Percentiles rank a stretch among this genome's conserved stretches.
phyloP scores from a whole-genome alignment of 2,888 invertebrate species.

The Agonopterix arenella region DNA sequence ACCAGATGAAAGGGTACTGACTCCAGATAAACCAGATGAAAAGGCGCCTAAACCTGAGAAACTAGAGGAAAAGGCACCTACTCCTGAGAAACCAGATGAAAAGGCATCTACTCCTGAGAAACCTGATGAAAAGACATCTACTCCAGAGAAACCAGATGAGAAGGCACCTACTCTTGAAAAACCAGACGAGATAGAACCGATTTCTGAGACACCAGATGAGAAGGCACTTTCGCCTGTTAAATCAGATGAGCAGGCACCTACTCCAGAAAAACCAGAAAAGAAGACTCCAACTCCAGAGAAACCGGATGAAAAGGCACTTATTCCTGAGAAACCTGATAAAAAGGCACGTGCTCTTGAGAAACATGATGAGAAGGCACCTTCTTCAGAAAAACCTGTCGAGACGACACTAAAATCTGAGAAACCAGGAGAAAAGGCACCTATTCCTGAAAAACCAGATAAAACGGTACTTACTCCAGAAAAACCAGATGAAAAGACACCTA shows the following conservation, averaged over 20 bases:
- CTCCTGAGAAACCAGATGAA: neutral
- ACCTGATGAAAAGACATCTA: conserved; percentile 4
- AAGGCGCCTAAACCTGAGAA: neutral
- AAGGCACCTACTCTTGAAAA: conserved; percentile 2
- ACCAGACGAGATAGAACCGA: neutral
- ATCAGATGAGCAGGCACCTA: conserved; percentile 1
- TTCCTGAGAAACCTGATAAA: conserved; percentile 1
- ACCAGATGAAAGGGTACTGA: conserved; percentile 3
- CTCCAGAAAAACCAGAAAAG: neutral
- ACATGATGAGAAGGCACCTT: neutral
- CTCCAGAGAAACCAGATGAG: conserved; percentile 3
- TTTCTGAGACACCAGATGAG: neutral
- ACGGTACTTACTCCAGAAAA: conserved; percentile 6
- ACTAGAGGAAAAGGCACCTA: neutral
- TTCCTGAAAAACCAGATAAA: conserved; percentile 3
- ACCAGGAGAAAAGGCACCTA: conserved; percentile 2
- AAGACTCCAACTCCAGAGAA: neutral
- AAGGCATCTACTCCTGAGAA: conserved; percentile 8
- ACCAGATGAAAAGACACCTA: conserved; percentile 9
- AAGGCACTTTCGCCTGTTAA: conserved; percentile 3
- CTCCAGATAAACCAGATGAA: neutral
- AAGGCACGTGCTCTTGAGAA: neutral
- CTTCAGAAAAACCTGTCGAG: too few species aligned
- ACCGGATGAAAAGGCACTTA: conserved; percentile 4
- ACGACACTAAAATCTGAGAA: neutral